A percentile compares a stretch with the other conserved stretches of the same genome.
Conservation (phyloP, 2,797 vertebrate genomes). For the Sebastes oblongus region DNA sequence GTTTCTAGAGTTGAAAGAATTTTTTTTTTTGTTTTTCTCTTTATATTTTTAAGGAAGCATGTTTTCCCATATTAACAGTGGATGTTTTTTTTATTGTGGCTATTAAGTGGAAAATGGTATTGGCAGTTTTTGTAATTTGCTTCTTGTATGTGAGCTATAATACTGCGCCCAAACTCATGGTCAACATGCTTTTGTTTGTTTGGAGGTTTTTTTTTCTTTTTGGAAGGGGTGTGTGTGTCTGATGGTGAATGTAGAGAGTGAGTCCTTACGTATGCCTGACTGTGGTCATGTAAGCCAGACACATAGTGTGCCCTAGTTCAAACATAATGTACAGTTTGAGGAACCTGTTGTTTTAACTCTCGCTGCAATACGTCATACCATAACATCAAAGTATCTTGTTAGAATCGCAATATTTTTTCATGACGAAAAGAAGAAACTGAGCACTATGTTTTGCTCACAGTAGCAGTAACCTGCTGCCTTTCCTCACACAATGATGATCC, state of each 20-base stretch:
- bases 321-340: constrained; percentile 7
- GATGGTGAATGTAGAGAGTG: constrained; percentile 2
- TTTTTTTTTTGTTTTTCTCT: constrained; percentile 55
- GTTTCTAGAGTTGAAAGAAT: constrained; percentile 74
- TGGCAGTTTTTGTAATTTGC: constrained; percentile 77
- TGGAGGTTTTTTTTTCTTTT: not conserved
- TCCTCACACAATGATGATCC: not conserved
- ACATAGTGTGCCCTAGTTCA: not conserved
- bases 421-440: not conserved
- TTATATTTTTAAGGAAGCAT: constrained; percentile 82
- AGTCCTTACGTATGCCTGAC: not conserved
- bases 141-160: constrained; percentile 65
- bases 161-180: constrained; percentile 58
- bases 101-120: constrained; percentile 74
- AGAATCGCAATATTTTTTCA: not conserved
- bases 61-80: constrained; percentile 77
- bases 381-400: not conserved
- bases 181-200: constrained; percentile 28
- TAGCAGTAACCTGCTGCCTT: not conserved
- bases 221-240: constrained; percentile 10
- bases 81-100: constrained; percentile 81
- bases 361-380: not conserved
- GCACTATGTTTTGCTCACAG: not conserved
- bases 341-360: not conserved
- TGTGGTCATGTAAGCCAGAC: constrained; percentile 1